Percentiles rank a stretch among this genome's conserved stretches.
phyloP scores from a whole-genome alignment of 2,113 vertebrate genomes.

The Chaetorhynchus papuensis region DNA sequence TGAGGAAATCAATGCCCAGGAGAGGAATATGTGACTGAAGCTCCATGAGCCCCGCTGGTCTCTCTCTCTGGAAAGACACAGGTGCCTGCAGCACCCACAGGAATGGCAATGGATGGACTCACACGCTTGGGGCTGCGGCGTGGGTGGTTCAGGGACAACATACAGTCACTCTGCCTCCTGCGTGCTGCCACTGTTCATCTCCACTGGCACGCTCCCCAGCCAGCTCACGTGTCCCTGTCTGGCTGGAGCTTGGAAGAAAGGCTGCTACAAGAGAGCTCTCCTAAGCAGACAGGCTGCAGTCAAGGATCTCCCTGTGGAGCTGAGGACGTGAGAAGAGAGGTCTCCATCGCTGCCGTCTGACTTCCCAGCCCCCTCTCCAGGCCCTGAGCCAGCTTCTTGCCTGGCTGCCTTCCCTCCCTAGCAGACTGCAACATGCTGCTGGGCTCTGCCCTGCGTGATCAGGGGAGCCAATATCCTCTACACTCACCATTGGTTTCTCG shows the following conservation, averaged over 20 bases:
- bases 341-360: not conserved
- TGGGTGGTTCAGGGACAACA: not conserved
- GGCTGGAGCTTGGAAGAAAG: not conserved
- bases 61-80: not conserved
- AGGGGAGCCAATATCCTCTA: not conserved
- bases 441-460: not conserved
- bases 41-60: rapidly evolving
- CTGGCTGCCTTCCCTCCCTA: not conserved
- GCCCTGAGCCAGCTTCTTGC: not conserved
- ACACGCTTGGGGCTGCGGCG: rapidly evolving
- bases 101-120: not conserved
- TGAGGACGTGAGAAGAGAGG: not conserved
- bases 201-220: not conserved
- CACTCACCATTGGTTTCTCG: rapidly evolving
- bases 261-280: not conserved
- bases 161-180: not conserved
- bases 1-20: not conserved
- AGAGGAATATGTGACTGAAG: not conserved
- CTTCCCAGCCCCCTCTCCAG: not conserved
- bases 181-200: rapidly evolving
- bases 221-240: not conserved
- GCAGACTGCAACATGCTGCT: not conserved
- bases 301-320: not conserved
- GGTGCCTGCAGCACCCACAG: not conserved
- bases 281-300: not conserved